Evolutionary conservation across 2,797 vertebrate genomes (phyloP).

Genomic region (Eulemur albifrons): DNA sequence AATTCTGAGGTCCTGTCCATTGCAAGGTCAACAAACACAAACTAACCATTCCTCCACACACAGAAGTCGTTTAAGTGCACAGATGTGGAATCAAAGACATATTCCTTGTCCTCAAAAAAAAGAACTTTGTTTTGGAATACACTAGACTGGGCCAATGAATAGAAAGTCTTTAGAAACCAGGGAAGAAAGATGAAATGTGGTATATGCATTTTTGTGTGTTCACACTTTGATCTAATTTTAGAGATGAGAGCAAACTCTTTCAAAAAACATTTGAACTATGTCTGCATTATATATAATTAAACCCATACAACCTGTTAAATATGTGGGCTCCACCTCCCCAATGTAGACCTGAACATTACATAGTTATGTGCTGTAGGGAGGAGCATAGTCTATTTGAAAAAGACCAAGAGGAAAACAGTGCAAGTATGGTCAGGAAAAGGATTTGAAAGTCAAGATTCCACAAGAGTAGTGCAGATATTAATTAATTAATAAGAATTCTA

Average conservation of each 20-base stretch:
- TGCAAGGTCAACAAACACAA: neutral
- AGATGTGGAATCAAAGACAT: constrained; percentile 3
- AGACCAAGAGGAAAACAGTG: neutral
- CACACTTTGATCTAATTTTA: constrained; percentile 38
- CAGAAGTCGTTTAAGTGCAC: neutral
- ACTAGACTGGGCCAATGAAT: neutral
- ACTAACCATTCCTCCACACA: neutral
- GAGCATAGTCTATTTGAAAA: neutral
- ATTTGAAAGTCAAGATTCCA: neutral
- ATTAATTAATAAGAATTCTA: neutral
- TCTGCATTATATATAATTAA: constrained; percentile 25
- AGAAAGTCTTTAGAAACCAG: neutral
- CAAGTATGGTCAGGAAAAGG: neutral
- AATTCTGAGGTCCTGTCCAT: neutral
- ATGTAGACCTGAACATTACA: neutral
- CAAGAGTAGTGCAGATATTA: neutral
- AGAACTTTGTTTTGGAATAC: neutral
- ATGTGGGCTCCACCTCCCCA: neutral
- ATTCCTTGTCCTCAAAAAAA: neutral
- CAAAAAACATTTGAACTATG: constrained; percentile 4
- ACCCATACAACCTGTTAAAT: neutral
- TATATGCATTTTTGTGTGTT: neutral
- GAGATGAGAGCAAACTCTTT: constrained; percentile 12
- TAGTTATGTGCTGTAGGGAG: neutral
- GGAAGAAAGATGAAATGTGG: neutral